phyloP scores from a whole-genome alignment of 2,888 invertebrate species.

The Lagria hirta region DNA sequence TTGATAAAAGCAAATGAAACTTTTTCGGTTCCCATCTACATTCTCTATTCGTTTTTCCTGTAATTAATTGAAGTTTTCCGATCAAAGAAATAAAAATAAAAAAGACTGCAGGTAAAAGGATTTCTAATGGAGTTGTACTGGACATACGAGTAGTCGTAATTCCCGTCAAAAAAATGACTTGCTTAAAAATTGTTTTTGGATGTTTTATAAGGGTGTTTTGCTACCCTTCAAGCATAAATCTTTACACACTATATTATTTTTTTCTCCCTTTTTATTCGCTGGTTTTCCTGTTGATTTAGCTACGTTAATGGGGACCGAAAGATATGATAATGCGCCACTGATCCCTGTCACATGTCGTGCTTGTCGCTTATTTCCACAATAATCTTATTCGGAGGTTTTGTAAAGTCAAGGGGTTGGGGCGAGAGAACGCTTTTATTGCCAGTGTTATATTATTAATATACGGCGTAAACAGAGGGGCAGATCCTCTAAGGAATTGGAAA shows the following conservation, averaged over 20 bases:
- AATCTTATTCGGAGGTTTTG: conserved; percentile 19
- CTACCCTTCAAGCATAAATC: conserved; percentile 21
- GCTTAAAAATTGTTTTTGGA: conserved; percentile 8
- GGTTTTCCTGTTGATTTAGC: conserved; percentile 16
- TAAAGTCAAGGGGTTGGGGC: conserved; percentile 13
- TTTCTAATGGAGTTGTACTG: conserved; percentile 16
- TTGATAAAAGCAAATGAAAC: conserved; percentile 24
- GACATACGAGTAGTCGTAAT: conserved; percentile 11
- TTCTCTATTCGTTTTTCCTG: conserved; percentile 21
- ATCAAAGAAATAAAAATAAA: conserved; percentile 15
- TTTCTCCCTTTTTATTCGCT: conserved; percentile 3
- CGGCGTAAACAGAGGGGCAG: conserved; percentile 21
- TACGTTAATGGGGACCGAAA: conserved; percentile 15
- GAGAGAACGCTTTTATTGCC: conserved; percentile 21
- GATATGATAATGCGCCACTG: conserved; percentile 22
- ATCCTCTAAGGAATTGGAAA: conserved; percentile 8
- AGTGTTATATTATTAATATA: conserved; percentile 18
- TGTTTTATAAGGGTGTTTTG: conserved; percentile 14
- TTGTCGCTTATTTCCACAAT: conserved; percentile 10
- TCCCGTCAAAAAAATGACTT: conserved; percentile 13
- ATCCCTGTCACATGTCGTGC: conserved; percentile 24
- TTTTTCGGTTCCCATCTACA: conserved; percentile 18
- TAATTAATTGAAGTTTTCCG: conserved; percentile 23
- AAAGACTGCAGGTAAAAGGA: conserved; percentile 8
- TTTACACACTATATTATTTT: conserved; percentile 19